Evolutionary conservation across 2,113 vertebrate species (phyloP).

Genomic region (Tragelaphus imberbis): DNA sequence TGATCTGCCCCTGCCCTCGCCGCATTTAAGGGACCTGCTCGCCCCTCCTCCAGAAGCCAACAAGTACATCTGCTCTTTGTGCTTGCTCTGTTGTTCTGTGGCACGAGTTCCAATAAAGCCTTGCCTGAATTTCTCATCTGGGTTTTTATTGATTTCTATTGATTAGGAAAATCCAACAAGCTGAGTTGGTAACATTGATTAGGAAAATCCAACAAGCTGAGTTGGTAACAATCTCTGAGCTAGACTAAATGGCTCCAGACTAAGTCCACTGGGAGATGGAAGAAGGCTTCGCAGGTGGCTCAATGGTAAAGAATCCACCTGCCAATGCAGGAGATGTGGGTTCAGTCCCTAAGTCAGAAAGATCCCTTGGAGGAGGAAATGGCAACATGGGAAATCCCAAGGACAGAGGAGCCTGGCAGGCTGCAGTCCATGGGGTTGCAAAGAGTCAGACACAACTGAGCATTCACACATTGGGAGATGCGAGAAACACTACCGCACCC

Average conservation of each 20-base stretch:
- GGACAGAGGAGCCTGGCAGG: neutral
- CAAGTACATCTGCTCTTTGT: neutral
- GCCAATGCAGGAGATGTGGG: neutral
- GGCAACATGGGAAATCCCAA: neutral
- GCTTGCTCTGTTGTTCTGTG: neutral
- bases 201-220: neutral
- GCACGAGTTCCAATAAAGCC: neutral
- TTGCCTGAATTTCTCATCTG: neutral
- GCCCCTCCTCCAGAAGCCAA: neutral
- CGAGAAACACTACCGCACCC: neutral
- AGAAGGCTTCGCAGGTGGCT: neutral
- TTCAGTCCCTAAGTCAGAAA: neutral
- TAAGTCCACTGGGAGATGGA: neutral
- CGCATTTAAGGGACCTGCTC: neutral
- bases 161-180: neutral
- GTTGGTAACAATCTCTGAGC: neutral
- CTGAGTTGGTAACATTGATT: neutral
- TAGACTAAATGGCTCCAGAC: neutral
- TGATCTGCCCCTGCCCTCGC: neutral
- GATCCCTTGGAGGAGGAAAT: neutral
- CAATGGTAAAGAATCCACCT: neutral
- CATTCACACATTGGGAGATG: rapidly evolving
- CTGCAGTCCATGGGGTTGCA: neutral
- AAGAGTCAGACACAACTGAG: neutral
- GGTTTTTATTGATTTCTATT: too few relatives aligned